phyloP scores from a whole-genome alignment of 2,888 invertebrate genomes.

The Pandemis cinnamomeana region DNA sequence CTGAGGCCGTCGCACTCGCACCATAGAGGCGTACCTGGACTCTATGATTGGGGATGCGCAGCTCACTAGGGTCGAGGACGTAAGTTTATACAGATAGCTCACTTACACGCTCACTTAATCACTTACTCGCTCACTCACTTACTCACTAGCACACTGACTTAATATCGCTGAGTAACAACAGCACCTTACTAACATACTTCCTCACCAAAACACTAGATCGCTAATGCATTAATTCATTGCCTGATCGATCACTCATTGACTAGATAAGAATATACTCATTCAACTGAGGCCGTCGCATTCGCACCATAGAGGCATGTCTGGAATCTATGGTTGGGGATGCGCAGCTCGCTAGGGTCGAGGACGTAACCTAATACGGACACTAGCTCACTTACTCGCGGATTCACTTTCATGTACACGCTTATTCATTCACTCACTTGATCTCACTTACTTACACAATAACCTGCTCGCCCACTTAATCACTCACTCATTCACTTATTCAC shows the following conservation, averaged over 20 bases:
- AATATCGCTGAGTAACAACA: not conserved
- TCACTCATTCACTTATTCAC: not conserved
- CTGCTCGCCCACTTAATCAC: too few species aligned
- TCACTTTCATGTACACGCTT: not conserved
- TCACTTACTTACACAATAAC: not conserved
- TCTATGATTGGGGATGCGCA: slow-evolving; percentile 62
- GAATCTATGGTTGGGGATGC: too few species aligned
- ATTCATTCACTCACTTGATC: not conserved
- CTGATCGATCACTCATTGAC: not conserved
- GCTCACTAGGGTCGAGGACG: slow-evolving; percentile 57
- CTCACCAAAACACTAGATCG: too few species aligned
- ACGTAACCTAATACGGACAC: slow-evolving; percentile 50
- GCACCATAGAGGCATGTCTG: slow-evolving; percentile 62
- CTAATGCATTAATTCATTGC: not conserved
- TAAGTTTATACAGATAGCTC: slow-evolving; percentile 44
- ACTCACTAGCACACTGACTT: not conserved
- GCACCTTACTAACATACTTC: too few species aligned
- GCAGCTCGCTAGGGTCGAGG: slow-evolving; percentile 18
- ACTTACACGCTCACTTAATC: not conserved
- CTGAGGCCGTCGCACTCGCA: slow-evolving; percentile 61
- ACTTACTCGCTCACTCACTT: not conserved
- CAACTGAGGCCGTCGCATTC: too few species aligned
- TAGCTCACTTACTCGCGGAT: too few species aligned
- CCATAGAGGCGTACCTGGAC: slow-evolving; percentile 70
- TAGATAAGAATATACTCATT: too few species aligned